Evolutionary conservation across 1,140 invertebrate genomes (phyloP).

Genomic region (Aleiodes sp.): DNA sequence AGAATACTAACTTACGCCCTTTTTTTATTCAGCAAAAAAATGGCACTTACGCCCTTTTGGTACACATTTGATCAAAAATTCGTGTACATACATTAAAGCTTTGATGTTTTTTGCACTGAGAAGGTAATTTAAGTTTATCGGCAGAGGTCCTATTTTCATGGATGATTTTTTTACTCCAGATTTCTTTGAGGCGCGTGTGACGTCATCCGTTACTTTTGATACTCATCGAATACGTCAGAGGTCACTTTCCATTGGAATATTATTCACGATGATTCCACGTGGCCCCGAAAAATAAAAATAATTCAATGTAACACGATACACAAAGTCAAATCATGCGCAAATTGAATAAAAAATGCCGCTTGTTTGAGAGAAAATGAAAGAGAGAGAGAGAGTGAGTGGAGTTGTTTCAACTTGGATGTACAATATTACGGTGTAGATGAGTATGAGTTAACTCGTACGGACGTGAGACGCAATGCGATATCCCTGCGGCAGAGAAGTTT

Average conservation of each 20-base stretch:
- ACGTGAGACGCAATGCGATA: slow-evolving; percentile 63
- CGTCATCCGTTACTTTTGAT: background rate
- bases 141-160: too few species aligned
- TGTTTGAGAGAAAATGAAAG: too few species aligned
- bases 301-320: slow-evolving; percentile 58
- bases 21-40: too few species aligned
- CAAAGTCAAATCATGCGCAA: slow-evolving; percentile 61
- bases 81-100: too few species aligned
- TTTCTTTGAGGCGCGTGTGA: too few species aligned
- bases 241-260: slow-evolving; percentile 5
- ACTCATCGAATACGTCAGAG: background rate
- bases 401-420: slow-evolving; percentile 36
- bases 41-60: too few species aligned
- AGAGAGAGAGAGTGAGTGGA: slow-evolving; percentile 40
- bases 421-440: slow-evolving; percentile 41
- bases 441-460: slow-evolving; percentile 52
- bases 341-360: slow-evolving; percentile 53
- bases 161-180: too few species aligned
- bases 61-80: too few species aligned
- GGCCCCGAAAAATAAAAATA: slow-evolving; percentile 53
- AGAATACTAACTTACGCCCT: too few species aligned
- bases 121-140: too few species aligned
- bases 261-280: slow-evolving; percentile 43
- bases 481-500: slow-evolving; percentile 51
- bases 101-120: too few species aligned